Evolutionary conservation across 2,888 invertebrate genomes (phyloP).

Genomic region (Troides oblongomaculatus): DNA sequence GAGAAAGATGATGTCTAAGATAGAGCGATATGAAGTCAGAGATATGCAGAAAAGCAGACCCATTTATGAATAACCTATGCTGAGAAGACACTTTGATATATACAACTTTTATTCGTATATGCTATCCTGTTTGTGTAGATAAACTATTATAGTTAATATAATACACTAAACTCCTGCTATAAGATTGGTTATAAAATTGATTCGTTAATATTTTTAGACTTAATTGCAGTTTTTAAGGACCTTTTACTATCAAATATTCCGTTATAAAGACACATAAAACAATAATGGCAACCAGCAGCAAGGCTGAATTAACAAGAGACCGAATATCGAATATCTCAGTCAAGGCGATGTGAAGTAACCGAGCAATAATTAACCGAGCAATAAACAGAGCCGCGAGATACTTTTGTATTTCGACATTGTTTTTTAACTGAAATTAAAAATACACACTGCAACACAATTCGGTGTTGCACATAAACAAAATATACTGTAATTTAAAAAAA

Average conservation of each 20-base stretch:
- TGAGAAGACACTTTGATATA: no score
- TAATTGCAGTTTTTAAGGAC: no score
- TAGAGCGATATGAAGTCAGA: no score
- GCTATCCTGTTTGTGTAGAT: no score
- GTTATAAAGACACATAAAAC: neutral
- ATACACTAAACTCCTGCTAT: no score
- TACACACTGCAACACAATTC: neutral
- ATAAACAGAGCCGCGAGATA: neutral
- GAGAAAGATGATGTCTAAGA: no score
- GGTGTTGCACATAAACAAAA: neutral
- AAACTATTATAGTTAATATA: no score
- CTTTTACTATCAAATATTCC: neutral
- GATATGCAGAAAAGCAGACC: no score
- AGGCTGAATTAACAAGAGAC: conserved; percentile 15
- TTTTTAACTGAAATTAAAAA: neutral
- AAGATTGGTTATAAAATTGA: no score
- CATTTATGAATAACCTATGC: no score
- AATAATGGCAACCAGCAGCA: neutral
- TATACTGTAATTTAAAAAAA: neutral
- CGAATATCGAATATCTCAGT: conserved; percentile 25
- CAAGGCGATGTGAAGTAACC: conserved; percentile 24
- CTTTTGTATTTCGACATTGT: neutral
- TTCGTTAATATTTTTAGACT: no score
- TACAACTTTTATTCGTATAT: no score
- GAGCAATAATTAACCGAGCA: conserved; percentile 7